Evolutionary conservation across 1,140 invertebrate species (phyloP).

Genomic region (Trachelipus rathkii): DNA sequence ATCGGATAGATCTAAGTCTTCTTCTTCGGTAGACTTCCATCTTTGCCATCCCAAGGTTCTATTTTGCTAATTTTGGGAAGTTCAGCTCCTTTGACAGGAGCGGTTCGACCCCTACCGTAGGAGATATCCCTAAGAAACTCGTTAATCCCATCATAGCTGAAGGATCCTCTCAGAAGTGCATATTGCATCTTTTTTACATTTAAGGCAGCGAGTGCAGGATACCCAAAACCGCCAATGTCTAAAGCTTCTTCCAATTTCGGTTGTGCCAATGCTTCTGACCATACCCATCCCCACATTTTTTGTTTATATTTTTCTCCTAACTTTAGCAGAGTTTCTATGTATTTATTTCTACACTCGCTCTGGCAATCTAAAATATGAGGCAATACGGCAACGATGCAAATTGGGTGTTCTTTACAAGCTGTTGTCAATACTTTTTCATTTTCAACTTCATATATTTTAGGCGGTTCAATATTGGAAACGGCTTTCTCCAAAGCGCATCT

Average conservation of each 20-base stretch:
- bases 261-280: constrained; percentile 87
- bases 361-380: constrained; percentile 98
- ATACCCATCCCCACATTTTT: constrained; percentile 96
- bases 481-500: constrained; percentile 81
- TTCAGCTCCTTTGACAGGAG: constrained; percentile 76
- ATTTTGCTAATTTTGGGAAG: constrained; percentile 71
- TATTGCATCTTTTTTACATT: constrained; percentile 97
- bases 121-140: constrained; percentile 91
- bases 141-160: constrained; percentile 88
- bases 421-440: constrained; percentile 62
- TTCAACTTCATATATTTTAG: constrained; percentile 55
- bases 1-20: constrained; percentile 90
- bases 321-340: constrained; percentile 68
- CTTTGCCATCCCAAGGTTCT: constrained; percentile 94
- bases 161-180: constrained; percentile 86
- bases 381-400: constrained; percentile 90
- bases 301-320: constrained; percentile 91
- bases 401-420: constrained; percentile 74
- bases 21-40: constrained; percentile 83
- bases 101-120: constrained; percentile 88
- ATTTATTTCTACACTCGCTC: constrained; percentile 84
- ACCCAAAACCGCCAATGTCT: constrained; percentile 88
- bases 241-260: constrained; percentile 76
- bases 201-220: constrained; percentile 91
- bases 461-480: constrained; percentile 78